phyloP scores from a whole-genome alignment of 2,797 vertebrate species.

The Onychomys arenicola region DNA sequence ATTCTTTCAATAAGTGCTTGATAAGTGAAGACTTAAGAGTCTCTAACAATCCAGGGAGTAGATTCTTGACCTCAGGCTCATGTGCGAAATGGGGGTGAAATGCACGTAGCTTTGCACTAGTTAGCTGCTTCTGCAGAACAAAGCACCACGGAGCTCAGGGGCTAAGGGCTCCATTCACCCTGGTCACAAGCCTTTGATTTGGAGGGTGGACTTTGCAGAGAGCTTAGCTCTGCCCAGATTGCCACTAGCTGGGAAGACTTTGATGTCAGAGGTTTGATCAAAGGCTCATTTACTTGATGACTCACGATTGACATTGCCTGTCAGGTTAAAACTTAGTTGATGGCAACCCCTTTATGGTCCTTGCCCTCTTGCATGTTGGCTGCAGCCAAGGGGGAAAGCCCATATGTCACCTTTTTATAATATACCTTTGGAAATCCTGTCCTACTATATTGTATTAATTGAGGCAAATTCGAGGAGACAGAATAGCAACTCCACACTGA shows the following conservation, averaged over 20 bases:
- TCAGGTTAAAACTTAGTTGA: background rate
- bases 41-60: background rate
- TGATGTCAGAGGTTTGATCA: background rate
- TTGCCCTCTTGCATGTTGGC: background rate
- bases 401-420: background rate
- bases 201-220: background rate
- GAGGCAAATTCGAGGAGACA: background rate
- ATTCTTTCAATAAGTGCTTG: background rate
- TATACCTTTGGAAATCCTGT: background rate
- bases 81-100: background rate
- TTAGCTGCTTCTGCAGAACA: background rate
- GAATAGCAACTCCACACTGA: background rate
- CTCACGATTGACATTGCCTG: background rate
- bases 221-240: background rate
- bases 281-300: background rate
- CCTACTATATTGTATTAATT: background rate
- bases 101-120: background rate
- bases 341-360: background rate
- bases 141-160: background rate
- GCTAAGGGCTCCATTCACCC: background rate
- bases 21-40: background rate
- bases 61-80: background rate
- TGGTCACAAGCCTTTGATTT: background rate
- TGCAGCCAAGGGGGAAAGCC: background rate
- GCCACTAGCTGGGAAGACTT: background rate